A percentile compares a stretch with the other conserved stretches of the same genome.
phyloP scores from a whole-genome alignment of 2,888 invertebrate genomes.

The Chrysolina americana region DNA sequence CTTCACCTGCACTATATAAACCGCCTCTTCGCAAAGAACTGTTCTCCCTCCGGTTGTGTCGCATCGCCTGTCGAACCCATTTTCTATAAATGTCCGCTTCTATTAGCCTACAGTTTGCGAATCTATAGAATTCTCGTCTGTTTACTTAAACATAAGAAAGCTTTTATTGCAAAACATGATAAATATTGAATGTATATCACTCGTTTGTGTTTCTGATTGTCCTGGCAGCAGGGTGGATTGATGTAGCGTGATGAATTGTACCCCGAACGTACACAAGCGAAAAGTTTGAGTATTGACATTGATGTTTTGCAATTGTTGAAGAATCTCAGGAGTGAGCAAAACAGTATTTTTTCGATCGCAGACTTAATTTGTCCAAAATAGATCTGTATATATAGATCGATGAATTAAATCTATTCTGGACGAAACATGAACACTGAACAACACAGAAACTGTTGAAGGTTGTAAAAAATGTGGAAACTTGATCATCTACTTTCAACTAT shows the following conservation, averaged over 20 bases:
- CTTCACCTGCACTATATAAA: conserved; percentile 7
- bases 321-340: too few species aligned
- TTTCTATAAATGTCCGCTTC: conserved; percentile 67
- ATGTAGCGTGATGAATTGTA: conserved; percentile 64
- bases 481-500: too few species aligned
- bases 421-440: neutral
- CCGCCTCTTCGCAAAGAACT: conserved; percentile 19
- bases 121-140: conserved; percentile 64
- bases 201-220: conserved; percentile 62
- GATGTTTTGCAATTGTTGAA: too few species aligned
- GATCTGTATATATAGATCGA: too few species aligned
- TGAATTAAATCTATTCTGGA: too few species aligned
- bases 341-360: too few species aligned
- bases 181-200: conserved; percentile 60
- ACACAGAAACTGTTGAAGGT: neutral
- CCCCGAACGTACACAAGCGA: conserved; percentile 46
- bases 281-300: neutral
- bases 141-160: conserved; percentile 59
- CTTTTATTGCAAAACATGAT: conserved; percentile 61
- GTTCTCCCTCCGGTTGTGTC: conserved; percentile 35
- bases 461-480: too few species aligned
- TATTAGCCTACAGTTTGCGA: conserved; percentile 65
- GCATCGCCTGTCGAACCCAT: conserved; percentile 47
- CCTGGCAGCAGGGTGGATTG: conserved; percentile 70
- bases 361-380: too few species aligned